A percentile compares a stretch with the other conserved stretches of the same genome.
phyloP scores from a whole-genome alignment of 35 echinoderm and acorn worm genomes.

The Heliocidaris tuberculata region DNA sequence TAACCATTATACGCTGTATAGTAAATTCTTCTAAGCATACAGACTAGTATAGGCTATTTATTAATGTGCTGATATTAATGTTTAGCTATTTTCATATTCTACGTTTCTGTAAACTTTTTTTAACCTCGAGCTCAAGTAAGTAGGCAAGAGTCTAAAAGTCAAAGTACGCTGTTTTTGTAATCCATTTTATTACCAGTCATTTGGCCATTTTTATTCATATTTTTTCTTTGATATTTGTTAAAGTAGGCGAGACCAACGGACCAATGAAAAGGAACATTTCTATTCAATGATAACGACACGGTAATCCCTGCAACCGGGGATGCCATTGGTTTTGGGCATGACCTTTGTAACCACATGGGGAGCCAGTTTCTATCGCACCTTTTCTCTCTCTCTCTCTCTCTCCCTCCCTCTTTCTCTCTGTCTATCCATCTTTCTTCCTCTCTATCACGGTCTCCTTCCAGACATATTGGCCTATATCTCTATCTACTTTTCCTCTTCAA shows the following conservation, averaged over 20 bases:
- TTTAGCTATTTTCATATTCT: not conserved
- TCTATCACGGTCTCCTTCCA: not conserved
- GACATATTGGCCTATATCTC: not conserved
- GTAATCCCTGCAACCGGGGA: not conserved
- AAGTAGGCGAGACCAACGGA: not conserved
- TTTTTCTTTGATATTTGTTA: not conserved
- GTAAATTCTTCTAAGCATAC: not conserved
- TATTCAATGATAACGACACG: not conserved
- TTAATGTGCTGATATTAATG: not conserved
- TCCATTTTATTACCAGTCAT: conserved; percentile 7
- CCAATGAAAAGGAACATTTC: not conserved
- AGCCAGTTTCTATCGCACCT: not conserved
- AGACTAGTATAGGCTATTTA: not conserved
- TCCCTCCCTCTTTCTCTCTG: not conserved
- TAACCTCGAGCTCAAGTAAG: not conserved
- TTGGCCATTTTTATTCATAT: not conserved
- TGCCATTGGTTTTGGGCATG: not conserved
- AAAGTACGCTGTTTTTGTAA: not conserved
- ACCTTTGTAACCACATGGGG: not conserved
- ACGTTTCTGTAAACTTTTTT: not conserved
- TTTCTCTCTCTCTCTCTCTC: not conserved
- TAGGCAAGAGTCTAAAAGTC: not conserved
- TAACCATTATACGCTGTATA: too few relatives aligned
- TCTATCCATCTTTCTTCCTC: not conserved
- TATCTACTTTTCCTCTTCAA: not conserved